Base-by-base conservation (phyloP, 2,888 invertebrate species). In the Oegoconia quadripuncta region DNA sequence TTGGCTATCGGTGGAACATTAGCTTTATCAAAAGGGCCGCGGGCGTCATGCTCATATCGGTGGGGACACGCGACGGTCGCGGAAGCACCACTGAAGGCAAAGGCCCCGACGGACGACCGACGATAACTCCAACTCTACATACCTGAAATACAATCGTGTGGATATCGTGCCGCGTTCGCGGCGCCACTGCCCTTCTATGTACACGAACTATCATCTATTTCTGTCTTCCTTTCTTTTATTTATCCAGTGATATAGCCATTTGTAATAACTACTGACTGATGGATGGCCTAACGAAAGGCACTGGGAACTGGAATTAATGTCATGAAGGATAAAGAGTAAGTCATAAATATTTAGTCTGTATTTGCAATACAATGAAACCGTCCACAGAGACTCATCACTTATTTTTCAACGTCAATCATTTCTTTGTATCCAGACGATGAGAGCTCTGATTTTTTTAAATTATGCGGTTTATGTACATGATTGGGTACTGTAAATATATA, bases 1-100 rank as follows among this genome's bases (percentile, higher is more conserved):
- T 64, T 61, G 60, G 55, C 36, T 78, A 81, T 81, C 83, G 70
- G 58, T 60, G 63, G 51, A 70, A 80, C 81, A 83, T 84, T 84
- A 82, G 78, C 81, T 80, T 82, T 83, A 84, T 83, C 83, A 82
- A 80, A 77, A 81, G 79, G 74, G 64, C 82, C 82, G 80, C 81
- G 63, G 73, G 77, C 73, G 77, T 79, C 77, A 73, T 73, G 79
- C 65, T 79, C 69, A 69, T 80, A 82, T 82, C 82, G 71, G 67
- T 58, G 75, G 63, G 73, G 76, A 79, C 80, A 74, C 67, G 66
- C 72, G 74, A 74, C 74, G 69, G 72, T 73, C 74, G 78, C 80
- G 81, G 82, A 81, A 83, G 77, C 74, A 60, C 61, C 59, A 58
- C 59, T 60, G 64, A 58, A 72, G 66, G 64, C 78, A 75, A 83